Evolutionary conservation across 2,113 vertebrate species (phyloP).

Genomic region (Phaethornis superciliosus): DNA sequence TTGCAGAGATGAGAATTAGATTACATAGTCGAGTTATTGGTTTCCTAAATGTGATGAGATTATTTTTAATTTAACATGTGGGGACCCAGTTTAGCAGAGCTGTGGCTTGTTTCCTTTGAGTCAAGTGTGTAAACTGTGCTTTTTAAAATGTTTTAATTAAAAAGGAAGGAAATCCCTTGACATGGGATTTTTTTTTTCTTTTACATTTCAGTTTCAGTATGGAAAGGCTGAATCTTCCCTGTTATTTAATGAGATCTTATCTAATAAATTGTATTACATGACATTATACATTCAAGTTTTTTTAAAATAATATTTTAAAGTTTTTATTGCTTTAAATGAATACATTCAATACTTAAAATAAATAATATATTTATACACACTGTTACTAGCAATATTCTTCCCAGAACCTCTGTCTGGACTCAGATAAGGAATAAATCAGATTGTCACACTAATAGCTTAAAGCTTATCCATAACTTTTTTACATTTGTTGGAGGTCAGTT

Average conservation of each 20-base stretch:
- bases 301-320: no score
- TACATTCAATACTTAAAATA: no score
- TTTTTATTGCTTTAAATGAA: no score
- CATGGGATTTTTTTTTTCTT: background rate
- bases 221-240: background rate
- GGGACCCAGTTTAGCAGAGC: background rate
- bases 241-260: background rate
- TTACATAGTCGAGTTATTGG: background rate
- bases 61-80: conserved; percentile 1
- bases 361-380: no score
- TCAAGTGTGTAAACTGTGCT: background rate
- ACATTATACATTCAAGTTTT: background rate
- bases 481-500: background rate
- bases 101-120: background rate
- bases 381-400: background rate
- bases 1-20: conserved; percentile 28
- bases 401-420: background rate
- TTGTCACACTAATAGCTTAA: background rate
- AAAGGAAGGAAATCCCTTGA: background rate
- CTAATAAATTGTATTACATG: background rate
- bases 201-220: background rate
- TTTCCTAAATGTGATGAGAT: background rate
- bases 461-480: conserved; percentile 6
- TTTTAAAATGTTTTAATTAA: conserved; percentile 12
- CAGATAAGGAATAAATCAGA: conserved; percentile 35